A percentile compares a stretch with the other conserved stretches of the same genome.
phyloP scores from a whole-genome alignment of 2,888 invertebrate genomes.

The Flexamia atlantica region DNA sequence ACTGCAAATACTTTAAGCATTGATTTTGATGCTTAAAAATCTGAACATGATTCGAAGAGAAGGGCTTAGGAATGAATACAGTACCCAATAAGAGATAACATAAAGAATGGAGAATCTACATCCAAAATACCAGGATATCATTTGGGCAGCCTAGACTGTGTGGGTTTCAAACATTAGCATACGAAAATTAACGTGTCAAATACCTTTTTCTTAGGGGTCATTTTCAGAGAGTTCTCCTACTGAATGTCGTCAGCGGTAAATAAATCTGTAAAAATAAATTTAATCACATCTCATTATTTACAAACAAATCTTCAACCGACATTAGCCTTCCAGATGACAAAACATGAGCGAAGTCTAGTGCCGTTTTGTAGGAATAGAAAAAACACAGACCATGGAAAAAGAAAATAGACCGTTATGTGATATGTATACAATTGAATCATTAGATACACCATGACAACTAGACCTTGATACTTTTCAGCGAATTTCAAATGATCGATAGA shows the following conservation, averaged over 20 bases:
- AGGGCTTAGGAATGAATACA: too few relatives aligned
- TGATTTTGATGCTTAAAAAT: too few relatives aligned
- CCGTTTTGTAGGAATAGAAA: not conserved
- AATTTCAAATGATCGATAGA: too few relatives aligned
- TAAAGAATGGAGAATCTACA: not conserved
- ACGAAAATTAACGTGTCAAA: not conserved
- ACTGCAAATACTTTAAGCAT: too few relatives aligned
- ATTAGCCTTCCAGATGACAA: slow-evolving; percentile 2
- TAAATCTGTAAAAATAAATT: not conserved
- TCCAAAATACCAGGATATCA: not conserved
- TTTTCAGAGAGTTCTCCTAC: not conserved
- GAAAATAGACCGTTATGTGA: too few relatives aligned
- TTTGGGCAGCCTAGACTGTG: slow-evolving; percentile 3
- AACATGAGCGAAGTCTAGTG: not conserved
- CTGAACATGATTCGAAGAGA: too few relatives aligned
- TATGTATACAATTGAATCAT: too few relatives aligned
- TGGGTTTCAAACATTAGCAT: slow-evolving; percentile 49
- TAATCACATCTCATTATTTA: slow-evolving; percentile 9
- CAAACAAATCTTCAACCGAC: slow-evolving; percentile 8
- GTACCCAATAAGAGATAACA: not conserved
- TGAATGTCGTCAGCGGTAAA: not conserved
- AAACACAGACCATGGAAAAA: too few relatives aligned
- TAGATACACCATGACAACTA: too few relatives aligned
- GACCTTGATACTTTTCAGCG: too few relatives aligned
- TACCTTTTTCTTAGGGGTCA: slow-evolving; percentile 65